Percentiles rank a stretch among this genome's conserved stretches.
phyloP scores from a whole-genome alignment of 2,888 invertebrate genomes.

The Lottia gigantea region DNA sequence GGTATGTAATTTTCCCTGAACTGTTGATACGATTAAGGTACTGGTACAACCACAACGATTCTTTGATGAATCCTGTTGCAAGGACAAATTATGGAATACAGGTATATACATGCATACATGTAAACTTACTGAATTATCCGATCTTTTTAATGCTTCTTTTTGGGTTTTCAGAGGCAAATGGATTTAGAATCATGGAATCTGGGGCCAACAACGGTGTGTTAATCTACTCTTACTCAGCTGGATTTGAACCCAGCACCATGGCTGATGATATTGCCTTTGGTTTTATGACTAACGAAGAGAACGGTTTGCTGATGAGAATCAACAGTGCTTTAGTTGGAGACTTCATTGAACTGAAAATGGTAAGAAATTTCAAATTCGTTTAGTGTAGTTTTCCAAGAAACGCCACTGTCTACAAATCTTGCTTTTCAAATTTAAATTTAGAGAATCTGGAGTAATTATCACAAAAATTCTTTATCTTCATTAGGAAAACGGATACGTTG shows the following conservation, averaged over 20 bases:
- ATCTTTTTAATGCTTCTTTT: neutral
- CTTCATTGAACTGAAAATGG: conserved; percentile 62
- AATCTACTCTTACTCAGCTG: conserved; percentile 41
- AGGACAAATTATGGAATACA: too few species aligned
- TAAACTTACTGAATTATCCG: too few species aligned
- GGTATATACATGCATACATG: too few species aligned
- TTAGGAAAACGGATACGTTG: conserved; percentile 61
- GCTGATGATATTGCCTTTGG: conserved; percentile 63
- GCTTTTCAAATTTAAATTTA: neutral
- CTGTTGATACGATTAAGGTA: neutral
- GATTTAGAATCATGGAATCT: conserved; percentile 27
- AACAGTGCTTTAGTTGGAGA: conserved; percentile 50
- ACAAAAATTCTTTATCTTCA: neutral
- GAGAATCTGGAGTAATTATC: too few species aligned
- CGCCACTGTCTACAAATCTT: neutral
- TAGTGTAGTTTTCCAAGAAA: too few species aligned
- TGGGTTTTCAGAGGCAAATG: conserved; percentile 22
- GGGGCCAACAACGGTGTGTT: conserved; percentile 47
- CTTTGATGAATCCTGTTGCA: too few species aligned
- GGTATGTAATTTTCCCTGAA: conserved; percentile 40
- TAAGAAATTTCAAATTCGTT: conserved; percentile 34
- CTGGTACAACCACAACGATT: too few species aligned
- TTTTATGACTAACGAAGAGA: conserved; percentile 62
- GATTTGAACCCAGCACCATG: conserved; percentile 18
- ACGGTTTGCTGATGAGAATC: conserved; percentile 57